Evolutionary conservation across 2,888 invertebrate species (phyloP).

Genomic region (Elaeidobius kamerunicus): DNA sequence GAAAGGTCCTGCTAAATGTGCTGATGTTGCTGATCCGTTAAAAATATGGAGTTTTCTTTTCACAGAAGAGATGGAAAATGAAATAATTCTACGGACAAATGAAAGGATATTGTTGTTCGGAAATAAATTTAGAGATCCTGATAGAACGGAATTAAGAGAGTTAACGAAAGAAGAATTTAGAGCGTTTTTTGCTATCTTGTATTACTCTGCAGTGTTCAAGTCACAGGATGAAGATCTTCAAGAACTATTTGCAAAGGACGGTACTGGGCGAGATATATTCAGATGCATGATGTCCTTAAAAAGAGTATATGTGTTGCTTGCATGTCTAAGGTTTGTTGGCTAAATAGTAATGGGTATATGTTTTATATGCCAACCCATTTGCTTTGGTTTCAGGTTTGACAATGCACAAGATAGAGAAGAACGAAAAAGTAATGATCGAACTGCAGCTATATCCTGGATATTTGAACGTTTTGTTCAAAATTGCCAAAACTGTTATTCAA

Average conservation of each 20-base stretch:
- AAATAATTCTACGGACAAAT: too few relatives aligned
- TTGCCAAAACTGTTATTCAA: constrained; percentile 3
- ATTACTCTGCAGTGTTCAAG: background rate
- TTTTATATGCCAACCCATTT: background rate
- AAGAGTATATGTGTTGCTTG: constrained; percentile 14
- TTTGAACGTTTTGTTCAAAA: constrained; percentile 6
- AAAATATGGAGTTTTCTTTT: background rate
- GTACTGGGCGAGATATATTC: constrained; percentile 21
- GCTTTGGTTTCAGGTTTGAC: constrained; percentile 4
- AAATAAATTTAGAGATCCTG: constrained; percentile 1
- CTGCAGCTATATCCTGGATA: constrained; percentile 9
- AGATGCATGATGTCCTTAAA: constrained; percentile 11
- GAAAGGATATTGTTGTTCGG: background rate
- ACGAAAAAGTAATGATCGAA: constrained; percentile 15
- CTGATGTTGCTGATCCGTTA: background rate
- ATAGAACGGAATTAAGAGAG: constrained; percentile 2
- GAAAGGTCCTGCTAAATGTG: background rate
- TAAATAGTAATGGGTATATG: too few relatives aligned
- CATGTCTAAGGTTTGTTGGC: constrained; percentile 19
- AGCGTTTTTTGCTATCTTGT: constrained; percentile 1
- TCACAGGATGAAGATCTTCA: constrained; percentile 15
- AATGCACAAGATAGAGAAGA: constrained; percentile 12
- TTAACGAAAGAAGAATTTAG: background rate
- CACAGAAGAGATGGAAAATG: constrained; percentile 2
- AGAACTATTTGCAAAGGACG: constrained; percentile 15